These are phyloP conservation scores for Halotydeus destructor DNA, from an alignment of 1,140 invertebrate genomes.

Conservation along the genomic window DNA sequence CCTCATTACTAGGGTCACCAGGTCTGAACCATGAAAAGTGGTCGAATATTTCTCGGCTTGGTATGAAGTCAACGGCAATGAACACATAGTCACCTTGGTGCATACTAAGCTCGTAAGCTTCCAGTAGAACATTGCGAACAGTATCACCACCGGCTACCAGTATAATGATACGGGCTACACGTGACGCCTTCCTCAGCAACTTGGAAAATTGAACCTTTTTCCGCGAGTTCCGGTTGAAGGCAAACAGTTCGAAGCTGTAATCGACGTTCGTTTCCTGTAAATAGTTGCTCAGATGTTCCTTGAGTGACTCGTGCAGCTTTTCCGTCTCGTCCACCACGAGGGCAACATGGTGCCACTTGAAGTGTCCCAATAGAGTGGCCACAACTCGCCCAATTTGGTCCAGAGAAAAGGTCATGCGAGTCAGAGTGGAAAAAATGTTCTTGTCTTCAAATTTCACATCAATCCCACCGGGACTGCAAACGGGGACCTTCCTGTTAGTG, in stretches of 20 bases:
- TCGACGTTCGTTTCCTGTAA: background rate
- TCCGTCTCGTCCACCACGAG: conserved; percentile 45
- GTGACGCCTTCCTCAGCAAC: background rate
- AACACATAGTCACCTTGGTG: conserved; percentile 16
- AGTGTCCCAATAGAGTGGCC: conserved; percentile 35
- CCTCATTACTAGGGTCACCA: conserved; percentile 9
- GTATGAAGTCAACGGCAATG: conserved; percentile 9
- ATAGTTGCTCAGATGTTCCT: background rate
- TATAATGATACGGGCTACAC: conserved; percentile 3
- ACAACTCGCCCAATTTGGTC: conserved; percentile 51
- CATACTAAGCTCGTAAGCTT: conserved; percentile 14
- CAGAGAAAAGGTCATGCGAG: conserved; percentile 47
- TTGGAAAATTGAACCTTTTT: background rate
- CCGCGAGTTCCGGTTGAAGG: background rate
- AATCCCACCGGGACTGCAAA: conserved; percentile 46
- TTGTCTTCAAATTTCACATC: conserved; percentile 53
- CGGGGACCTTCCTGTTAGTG: conserved; percentile 56
- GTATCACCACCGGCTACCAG: conserved; percentile 10
- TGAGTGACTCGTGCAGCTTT: background rate
- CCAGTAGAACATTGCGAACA: conserved; percentile 12
- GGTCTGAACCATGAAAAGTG: conserved; percentile 7
- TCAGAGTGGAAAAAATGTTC: conserved; percentile 58
- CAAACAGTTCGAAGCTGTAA: background rate
- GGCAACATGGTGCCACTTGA: conserved; percentile 58
- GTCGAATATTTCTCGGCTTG: background rate